A percentile compares a stretch with the other conserved stretches of the same genome.
Evolutionary conservation across 1,140 invertebrate genomes (phyloP).

Genomic region (Neoseiulus cucumeris): DNA sequence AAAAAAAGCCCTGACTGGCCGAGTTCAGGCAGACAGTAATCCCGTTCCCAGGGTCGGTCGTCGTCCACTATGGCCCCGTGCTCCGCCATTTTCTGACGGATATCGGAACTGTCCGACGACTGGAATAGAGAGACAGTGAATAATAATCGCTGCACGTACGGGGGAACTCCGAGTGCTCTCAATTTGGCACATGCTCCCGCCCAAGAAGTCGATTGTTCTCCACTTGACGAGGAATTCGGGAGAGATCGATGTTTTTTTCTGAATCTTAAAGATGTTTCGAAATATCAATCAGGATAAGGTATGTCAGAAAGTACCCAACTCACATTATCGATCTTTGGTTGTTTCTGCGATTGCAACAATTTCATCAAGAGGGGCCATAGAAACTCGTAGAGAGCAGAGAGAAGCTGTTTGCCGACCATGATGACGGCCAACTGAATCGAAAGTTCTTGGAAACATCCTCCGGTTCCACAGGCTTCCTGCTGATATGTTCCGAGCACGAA

Average conservation of each 20-base stretch:
- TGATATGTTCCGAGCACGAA: background rate
- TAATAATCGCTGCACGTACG: background rate
- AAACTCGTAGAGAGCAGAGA: conserved; percentile 31
- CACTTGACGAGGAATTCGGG: no score
- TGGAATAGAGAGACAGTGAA: conserved; percentile 1
- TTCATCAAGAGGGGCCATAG: background rate
- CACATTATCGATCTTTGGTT: conserved; percentile 21
- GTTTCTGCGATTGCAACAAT: background rate
- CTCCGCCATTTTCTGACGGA: background rate
- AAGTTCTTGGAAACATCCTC: conserved; percentile 42
- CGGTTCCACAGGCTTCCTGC: conserved; percentile 33
- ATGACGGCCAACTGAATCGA: conserved; percentile 45
- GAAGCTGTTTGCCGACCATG: conserved; percentile 47
- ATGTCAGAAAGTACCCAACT: conserved; percentile 18
- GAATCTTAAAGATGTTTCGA: background rate
- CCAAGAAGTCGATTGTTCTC: no score
- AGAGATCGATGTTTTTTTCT: no score
- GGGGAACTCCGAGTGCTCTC: no score
- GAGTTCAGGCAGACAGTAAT: conserved; percentile 72
- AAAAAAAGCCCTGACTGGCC: conserved; percentile 75
- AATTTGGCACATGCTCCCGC: background rate
- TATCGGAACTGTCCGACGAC: background rate
- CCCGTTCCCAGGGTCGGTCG: conserved; percentile 58
- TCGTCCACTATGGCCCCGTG: conserved; percentile 10
- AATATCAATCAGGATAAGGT: background rate